These are phyloP conservation scores for Leucosticte australis DNA, from an alignment of 2,113 vertebrate species.

Conservation along the genomic window DNA sequence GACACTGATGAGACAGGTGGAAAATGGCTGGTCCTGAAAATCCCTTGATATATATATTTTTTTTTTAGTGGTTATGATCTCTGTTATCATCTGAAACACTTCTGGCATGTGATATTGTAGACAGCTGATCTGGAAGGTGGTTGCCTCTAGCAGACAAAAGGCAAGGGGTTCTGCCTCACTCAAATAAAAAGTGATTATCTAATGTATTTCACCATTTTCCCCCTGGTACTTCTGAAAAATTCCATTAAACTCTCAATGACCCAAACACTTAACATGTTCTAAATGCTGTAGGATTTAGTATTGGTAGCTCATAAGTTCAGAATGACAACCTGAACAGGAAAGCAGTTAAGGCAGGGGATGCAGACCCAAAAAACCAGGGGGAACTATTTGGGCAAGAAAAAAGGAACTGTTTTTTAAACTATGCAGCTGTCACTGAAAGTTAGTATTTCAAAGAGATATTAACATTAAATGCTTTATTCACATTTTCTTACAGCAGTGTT, in stretches of 20 bases:
- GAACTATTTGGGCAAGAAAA: not conserved
- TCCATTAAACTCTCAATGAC: not conserved
- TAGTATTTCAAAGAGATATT: not conserved
- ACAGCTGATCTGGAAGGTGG: not conserved
- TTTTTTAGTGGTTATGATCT: not conserved
- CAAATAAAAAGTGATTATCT: not conserved
- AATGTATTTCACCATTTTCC: not conserved
- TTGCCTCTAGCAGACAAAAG: not conserved
- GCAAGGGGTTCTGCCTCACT: not conserved
- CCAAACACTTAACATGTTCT: not conserved
- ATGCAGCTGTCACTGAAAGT: not conserved
- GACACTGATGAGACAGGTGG: not conserved
- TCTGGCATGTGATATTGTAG: not conserved
- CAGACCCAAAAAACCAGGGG: not conserved
- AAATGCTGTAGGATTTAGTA: not conserved
- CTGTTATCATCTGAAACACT: not conserved
- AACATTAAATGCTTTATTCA: not conserved
- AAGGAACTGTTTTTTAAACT: not conserved
- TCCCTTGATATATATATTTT: rapidly evolving
- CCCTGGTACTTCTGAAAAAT: not conserved
- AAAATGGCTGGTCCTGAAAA: not conserved
- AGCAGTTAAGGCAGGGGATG: not conserved
- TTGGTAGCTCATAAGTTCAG: not conserved
- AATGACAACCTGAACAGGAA: not conserved
- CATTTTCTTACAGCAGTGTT: rapidly evolving